Evolutionary conservation across 2,797 vertebrate species (phyloP).

Genomic region (Carapus acus): DNA sequence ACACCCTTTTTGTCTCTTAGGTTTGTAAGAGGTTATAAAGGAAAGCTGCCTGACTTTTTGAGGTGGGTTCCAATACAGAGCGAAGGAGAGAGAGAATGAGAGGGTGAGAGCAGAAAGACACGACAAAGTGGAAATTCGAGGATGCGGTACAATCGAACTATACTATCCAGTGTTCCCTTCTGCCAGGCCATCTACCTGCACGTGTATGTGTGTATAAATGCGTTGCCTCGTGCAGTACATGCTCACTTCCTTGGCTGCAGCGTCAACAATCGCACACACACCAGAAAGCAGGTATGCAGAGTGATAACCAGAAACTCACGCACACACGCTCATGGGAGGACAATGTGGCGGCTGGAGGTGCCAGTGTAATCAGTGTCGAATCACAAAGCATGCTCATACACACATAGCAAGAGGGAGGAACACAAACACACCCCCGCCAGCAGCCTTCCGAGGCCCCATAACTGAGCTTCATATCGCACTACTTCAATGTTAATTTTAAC

Average conservation of each 20-base stretch:
- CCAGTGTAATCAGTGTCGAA: conserved; percentile 21
- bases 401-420: not conserved
- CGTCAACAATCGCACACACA: not conserved
- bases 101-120: too few species aligned
- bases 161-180: not conserved
- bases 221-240: too few species aligned
- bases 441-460: too few species aligned
- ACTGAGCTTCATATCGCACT: too few species aligned
- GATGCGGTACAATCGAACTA: not conserved
- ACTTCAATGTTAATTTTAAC: too few species aligned
- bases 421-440: not conserved
- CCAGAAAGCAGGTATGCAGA: too few species aligned
- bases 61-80: not conserved
- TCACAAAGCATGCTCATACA: too few species aligned
- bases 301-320: too few species aligned
- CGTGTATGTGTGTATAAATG: not conserved
- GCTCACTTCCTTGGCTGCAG: not conserved
- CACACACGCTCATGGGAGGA: conserved; percentile 3
- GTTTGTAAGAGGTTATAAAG: not conserved
- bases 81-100: too few species aligned
- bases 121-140: not conserved
- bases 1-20: conserved; percentile 3
- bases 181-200: conserved; percentile 1
- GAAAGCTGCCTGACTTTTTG: not conserved
- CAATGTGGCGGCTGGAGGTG: conserved; percentile 26